phyloP scores from a whole-genome alignment of 2,797 vertebrate genomes.

The Psittacula echo region DNA sequence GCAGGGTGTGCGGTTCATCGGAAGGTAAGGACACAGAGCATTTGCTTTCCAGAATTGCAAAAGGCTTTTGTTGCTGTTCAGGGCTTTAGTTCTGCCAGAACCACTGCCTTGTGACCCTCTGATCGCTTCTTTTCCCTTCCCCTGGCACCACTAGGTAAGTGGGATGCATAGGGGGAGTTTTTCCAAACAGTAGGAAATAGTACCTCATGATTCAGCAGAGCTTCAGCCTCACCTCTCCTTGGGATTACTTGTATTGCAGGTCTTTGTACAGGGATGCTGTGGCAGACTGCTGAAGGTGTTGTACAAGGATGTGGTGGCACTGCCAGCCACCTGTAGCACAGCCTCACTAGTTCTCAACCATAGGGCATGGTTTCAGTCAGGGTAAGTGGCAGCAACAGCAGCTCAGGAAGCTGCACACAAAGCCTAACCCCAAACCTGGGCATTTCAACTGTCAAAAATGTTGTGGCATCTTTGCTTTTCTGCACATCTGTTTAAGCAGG shows the following conservation, averaged over 20 bases:
- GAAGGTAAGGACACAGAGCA: constrained; percentile 26
- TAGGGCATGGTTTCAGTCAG: not conserved
- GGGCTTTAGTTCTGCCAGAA: not conserved
- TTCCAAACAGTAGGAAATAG: not conserved
- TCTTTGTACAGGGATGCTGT: not conserved
- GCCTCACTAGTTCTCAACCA: not conserved
- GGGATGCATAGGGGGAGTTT: too few relatives aligned
- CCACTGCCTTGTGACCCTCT: accelerated
- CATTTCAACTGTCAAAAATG: not conserved
- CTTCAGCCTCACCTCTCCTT: not conserved
- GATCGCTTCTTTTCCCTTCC: not conserved
- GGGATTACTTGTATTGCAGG: not conserved
- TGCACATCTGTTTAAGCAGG: not conserved
- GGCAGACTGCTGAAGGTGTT: constrained; percentile 27
- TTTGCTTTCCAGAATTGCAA: not conserved
- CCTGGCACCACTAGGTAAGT: not conserved
- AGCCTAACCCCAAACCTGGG: not conserved
- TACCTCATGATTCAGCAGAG: not conserved
- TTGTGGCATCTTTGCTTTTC: not conserved
- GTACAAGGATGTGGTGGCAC: not conserved
- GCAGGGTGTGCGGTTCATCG: constrained; percentile 27
- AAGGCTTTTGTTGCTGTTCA: not conserved
- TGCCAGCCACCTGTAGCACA: constrained; percentile 15
- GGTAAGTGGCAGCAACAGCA: not conserved
- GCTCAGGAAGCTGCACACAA: not conserved